A percentile compares a stretch with the other conserved stretches of the same genome.
These are phyloP conservation scores for Sinosuthora webbiana DNA, from an alignment of 2,113 vertebrate genomes.

Conservation along the genomic window DNA sequence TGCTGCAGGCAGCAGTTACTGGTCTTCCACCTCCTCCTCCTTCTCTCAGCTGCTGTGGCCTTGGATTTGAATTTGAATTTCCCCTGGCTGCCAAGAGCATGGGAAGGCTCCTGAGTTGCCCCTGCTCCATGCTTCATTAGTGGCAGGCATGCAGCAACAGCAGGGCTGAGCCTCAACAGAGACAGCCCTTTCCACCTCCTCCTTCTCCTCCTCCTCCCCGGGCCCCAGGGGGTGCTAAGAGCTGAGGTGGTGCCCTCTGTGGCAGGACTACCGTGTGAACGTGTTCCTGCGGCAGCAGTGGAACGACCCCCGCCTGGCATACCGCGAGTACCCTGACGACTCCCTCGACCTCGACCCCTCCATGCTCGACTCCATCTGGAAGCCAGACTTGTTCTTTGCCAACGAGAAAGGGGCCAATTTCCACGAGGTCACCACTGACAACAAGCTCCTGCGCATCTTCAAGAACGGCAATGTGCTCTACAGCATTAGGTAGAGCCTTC, in stretches of 20 bases:
- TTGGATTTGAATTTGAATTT: not conserved
- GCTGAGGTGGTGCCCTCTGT: not conserved
- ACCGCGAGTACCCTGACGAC: conserved; percentile 88
- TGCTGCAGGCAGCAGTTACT: not conserved
- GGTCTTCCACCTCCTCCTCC: not conserved
- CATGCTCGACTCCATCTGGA: conserved; percentile 95
- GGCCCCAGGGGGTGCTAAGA: fast-evolving
- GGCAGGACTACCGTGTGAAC: conserved; percentile 90
- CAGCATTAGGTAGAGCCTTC: conserved; percentile 83
- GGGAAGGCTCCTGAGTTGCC: not conserved
- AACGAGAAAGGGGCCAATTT: conserved; percentile 94
- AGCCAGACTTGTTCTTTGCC: conserved; percentile 92
- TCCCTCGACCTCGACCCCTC: conserved; percentile 91
- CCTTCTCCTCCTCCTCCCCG: not conserved
- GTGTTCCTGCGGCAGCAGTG: conserved; percentile 92
- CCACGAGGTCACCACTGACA: conserved; percentile 91
- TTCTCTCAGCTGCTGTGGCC: not conserved
- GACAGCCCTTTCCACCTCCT: not conserved
- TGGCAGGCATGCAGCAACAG: not conserved
- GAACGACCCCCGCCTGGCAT: conserved; percentile 91
- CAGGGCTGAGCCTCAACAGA: not conserved
- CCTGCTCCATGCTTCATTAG: fast-evolving
- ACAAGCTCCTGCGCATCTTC: conserved; percentile 93
- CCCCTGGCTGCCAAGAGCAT: not conserved
- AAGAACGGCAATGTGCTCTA: conserved; percentile 92